Conservation (phyloP, 2,888 invertebrate genomes). For the Linhomoeus sp. region DNA sequence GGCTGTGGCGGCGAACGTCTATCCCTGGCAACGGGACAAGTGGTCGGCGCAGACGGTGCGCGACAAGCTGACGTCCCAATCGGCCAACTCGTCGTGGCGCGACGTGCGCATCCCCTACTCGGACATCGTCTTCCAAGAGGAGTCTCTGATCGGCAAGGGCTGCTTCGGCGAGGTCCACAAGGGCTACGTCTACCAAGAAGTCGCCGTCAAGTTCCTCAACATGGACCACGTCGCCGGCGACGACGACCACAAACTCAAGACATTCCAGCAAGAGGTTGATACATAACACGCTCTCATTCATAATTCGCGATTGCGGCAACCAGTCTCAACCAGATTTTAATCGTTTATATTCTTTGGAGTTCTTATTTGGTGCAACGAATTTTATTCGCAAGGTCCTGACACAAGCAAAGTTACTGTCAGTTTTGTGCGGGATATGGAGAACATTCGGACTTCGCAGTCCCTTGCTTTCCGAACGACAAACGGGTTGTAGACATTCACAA, state of each 20-base stretch:
- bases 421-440: too few relatives aligned
- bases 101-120: conserved; percentile 15
- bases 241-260: conserved; percentile 61
- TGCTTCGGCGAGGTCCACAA: conserved; percentile 21
- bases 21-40: not conserved
- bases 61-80: too few relatives aligned
- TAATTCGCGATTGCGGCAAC: too few relatives aligned
- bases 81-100: conserved; percentile 14
- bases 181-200: conserved; percentile 92
- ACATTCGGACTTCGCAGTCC: too few relatives aligned
- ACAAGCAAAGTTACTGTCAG: too few relatives aligned
- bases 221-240: conserved; percentile 51
- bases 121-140: conserved; percentile 12
- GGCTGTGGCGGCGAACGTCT: not conserved
- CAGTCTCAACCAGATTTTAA: too few relatives aligned
- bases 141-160: conserved; percentile 18
- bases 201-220: conserved; percentile 82
- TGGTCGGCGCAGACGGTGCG: conserved; percentile 2
- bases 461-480: too few relatives aligned
- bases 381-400: too few relatives aligned
- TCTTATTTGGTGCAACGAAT: too few relatives aligned
- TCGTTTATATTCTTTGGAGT: too few relatives aligned
- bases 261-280: conserved; percentile 87
- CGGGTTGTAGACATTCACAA: too few relatives aligned
- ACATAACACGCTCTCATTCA: too few relatives aligned